These are phyloP conservation scores for Clytia hemisphaerica DNA, from an alignment of 30 jellyfish, hydroid and myxozoan genomes.

Conservation along the genomic window DNA sequence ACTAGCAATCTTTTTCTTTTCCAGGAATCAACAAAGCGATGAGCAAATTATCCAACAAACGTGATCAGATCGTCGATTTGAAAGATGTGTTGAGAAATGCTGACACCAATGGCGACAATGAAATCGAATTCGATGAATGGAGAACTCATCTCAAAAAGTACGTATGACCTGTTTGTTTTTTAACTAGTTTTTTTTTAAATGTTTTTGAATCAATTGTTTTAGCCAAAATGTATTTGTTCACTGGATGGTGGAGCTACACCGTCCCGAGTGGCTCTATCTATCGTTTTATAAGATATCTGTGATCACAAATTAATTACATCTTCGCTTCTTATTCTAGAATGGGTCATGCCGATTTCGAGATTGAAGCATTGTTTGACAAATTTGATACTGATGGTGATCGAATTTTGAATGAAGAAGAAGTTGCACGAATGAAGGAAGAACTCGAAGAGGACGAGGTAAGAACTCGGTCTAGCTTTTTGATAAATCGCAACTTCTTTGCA, in stretches of 20 bases:
- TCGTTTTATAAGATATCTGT: too few species aligned
- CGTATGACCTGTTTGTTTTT: constrained; percentile 61
- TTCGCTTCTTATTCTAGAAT: constrained; percentile 43
- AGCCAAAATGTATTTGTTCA: not conserved
- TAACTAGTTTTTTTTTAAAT: not conserved
- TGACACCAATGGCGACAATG: constrained; percentile 75
- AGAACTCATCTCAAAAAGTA: constrained; percentile 79
- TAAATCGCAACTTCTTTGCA: too few species aligned
- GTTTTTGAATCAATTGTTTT: not conserved
- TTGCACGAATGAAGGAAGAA: constrained; percentile 76
- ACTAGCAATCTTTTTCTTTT: too few species aligned
- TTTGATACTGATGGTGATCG: constrained; percentile 95
- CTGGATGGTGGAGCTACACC: too few species aligned
- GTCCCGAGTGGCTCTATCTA: too few species aligned
- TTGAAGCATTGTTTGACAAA: constrained; percentile 93
- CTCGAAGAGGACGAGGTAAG: constrained; percentile 20
- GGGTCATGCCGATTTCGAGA: constrained; percentile 92
- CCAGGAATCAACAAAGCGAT: constrained; percentile 87
- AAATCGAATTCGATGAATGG: constrained; percentile 94
- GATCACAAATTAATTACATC: not conserved
- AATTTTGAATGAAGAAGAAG: constrained; percentile 71
- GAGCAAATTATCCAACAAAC: constrained; percentile 62
- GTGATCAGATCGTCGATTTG: constrained; percentile 79
- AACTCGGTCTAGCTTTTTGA: too few species aligned
- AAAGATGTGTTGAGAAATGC: constrained; percentile 81